These are phyloP conservation scores for Trematomus loennbergii DNA, from an alignment of 2,113 vertebrate genomes.

Conservation along the genomic window DNA sequence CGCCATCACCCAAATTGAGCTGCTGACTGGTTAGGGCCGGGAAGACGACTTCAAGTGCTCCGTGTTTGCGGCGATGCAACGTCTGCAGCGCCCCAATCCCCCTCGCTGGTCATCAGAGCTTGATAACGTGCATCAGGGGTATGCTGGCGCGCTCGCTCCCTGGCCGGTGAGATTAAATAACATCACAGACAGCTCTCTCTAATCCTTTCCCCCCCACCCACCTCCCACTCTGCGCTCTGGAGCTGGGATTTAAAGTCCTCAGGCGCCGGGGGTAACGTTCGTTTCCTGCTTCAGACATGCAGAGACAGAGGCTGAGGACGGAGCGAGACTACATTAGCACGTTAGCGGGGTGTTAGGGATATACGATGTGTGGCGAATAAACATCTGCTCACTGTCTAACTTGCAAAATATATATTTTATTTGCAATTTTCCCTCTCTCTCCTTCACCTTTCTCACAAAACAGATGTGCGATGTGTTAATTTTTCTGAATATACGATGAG, in stretches of 20 bases:
- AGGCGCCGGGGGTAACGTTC: slow-evolving; percentile 61
- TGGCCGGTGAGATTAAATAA: slow-evolving; percentile 81
- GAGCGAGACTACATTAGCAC: slow-evolving; percentile 17
- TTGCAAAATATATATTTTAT: too few species aligned
- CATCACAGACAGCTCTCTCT: slow-evolving; percentile 73
- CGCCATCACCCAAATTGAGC: slow-evolving; percentile 79
- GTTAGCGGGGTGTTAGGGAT: slow-evolving; percentile 2
- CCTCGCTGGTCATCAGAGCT: slow-evolving; percentile 73
- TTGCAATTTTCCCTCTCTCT: too few species aligned
- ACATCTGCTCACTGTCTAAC: too few species aligned
- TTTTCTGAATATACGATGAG: neutral
- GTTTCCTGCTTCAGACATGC: slow-evolving; percentile 52
- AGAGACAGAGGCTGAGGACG: slow-evolving; percentile 31
- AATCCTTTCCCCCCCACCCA: slow-evolving; percentile 49
- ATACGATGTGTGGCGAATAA: neutral
- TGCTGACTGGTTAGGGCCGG: slow-evolving; percentile 68
- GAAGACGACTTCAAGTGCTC: slow-evolving; percentile 57
- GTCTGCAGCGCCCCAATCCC: slow-evolving; percentile 50
- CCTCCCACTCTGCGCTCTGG: slow-evolving; percentile 56
- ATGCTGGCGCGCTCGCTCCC: slow-evolving; percentile 60
- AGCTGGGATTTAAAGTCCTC: slow-evolving; percentile 72
- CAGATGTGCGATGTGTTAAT: too few species aligned
- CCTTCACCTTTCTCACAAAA: too few species aligned
- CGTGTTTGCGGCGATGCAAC: slow-evolving; percentile 39
- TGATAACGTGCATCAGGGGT: slow-evolving; percentile 74